Evolutionary conservation across 2,888 invertebrate genomes (phyloP).

Genomic region (Julus scandinavius): DNA sequence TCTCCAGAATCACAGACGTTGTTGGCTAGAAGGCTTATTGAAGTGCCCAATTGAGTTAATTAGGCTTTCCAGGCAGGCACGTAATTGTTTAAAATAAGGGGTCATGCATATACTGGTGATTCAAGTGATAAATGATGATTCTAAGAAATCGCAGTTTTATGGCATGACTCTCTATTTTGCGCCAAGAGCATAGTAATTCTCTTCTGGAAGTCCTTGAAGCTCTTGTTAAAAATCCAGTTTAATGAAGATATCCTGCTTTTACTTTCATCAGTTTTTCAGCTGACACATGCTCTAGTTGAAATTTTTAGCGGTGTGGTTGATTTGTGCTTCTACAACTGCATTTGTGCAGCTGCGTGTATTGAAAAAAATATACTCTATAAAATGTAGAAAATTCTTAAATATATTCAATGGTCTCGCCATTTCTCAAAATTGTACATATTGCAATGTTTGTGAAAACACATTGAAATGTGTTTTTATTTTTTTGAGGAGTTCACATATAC

Average conservation of each 20-base stretch:
- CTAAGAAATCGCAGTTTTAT: background rate
- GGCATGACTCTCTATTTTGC: background rate
- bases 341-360: background rate
- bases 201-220: background rate
- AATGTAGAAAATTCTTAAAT: no score
- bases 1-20: background rate
- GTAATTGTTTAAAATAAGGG: background rate
- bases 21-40: no score
- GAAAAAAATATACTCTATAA: no score
- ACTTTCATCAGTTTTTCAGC: background rate
- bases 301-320: slow-evolving; percentile 12
- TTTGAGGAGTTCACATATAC: no score
- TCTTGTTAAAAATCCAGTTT: background rate
- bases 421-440: no score
- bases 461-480: no score
- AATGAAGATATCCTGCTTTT: background rate
- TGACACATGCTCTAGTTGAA: slow-evolving; percentile 10
- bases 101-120: background rate
- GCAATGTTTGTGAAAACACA: no score
- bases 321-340: background rate
- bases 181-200: background rate
- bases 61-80: background rate
- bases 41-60: background rate
- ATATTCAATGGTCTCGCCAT: no score
- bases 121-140: background rate